Evolutionary conservation across 2,888 invertebrate genomes (phyloP).

Genomic region (Eucera pruinosa): DNA sequence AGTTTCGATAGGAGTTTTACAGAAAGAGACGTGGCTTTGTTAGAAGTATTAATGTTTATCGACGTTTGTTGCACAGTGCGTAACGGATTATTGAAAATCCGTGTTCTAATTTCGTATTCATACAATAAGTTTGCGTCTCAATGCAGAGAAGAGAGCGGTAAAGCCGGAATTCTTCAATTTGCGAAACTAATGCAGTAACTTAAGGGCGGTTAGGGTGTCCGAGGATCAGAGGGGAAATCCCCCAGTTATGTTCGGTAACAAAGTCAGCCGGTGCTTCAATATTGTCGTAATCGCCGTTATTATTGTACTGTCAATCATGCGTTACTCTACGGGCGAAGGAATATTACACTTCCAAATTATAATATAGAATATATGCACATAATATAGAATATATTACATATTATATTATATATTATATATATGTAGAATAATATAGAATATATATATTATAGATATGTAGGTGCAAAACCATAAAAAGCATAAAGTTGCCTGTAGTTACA

Average conservation of each 20-base stretch:
- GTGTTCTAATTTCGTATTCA: slow-evolving; percentile 10
- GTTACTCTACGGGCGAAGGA: slow-evolving; percentile 15
- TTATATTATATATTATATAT: too few species aligned
- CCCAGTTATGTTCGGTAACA: slow-evolving; percentile 51
- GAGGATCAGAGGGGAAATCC: slow-evolving; percentile 53
- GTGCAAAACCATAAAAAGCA: too few species aligned
- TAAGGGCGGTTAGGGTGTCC: slow-evolving; percentile 51
- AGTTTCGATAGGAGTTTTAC: too few species aligned
- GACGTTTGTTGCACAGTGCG: not conserved
- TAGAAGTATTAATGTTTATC: not conserved
- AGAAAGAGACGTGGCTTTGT: too few species aligned
- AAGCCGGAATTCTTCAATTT: slow-evolving; percentile 52
- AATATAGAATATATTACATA: too few species aligned
- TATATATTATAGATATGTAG: too few species aligned
- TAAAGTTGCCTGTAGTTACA: too few species aligned
- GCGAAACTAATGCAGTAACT: slow-evolving; percentile 49
- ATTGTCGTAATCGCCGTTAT: slow-evolving; percentile 60
- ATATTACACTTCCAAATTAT: slow-evolving; percentile 21
- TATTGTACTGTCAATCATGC: slow-evolving; percentile 53
- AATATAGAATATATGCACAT: too few species aligned
- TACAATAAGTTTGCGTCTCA: slow-evolving; percentile 3
- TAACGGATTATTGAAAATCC: not conserved
- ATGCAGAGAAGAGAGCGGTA: slow-evolving; percentile 9
- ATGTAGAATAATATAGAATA: too few species aligned
- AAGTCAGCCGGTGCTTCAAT: slow-evolving; percentile 57